Conservation (phyloP, 2,797 vertebrate genomes). For the Centroberyx gerrardi region DNA sequence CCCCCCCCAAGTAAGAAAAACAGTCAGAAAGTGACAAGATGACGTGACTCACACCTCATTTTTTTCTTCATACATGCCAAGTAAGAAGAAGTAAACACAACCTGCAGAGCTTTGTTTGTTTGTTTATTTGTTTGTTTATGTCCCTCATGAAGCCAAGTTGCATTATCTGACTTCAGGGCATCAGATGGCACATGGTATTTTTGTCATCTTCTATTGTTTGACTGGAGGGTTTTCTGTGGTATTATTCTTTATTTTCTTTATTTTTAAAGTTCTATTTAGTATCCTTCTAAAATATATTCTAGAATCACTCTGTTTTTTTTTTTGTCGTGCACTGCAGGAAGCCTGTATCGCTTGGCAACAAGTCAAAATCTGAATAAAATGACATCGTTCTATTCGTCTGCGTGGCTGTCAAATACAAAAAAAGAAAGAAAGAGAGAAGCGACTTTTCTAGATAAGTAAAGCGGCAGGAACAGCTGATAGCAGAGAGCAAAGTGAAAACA, state of each 20-base stretch:
- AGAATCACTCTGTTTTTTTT: too few relatives aligned
- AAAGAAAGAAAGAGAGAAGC: fast-evolving
- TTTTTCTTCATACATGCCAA: constrained; percentile 17
- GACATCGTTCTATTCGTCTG: neutral
- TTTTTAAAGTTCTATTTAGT: too few relatives aligned
- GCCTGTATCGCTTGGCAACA: constrained; percentile 1
- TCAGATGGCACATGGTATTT: constrained; percentile 12
- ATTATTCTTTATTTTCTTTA: neutral
- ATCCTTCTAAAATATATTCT: too few relatives aligned
- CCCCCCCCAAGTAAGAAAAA: neutral
- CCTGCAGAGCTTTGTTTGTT: constrained; percentile 2
- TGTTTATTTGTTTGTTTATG: constrained; percentile 6
- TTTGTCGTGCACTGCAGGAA: too few relatives aligned
- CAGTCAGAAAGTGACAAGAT: neutral
- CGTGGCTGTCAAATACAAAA: too few relatives aligned
- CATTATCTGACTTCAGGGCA: constrained; percentile 2
- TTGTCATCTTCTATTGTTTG: neutral
- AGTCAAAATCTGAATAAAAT: neutral
- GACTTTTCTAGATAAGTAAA: constrained; percentile 12
- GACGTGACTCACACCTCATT: neutral
- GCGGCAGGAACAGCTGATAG: constrained; percentile 55
- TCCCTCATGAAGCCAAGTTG: neutral
- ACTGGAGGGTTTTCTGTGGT: neutral
- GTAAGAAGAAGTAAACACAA: constrained; percentile 16
- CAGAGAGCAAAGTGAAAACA: constrained; percentile 61